These are phyloP conservation scores for Aptenodytes patagonicus DNA, from an alignment of 2,113 vertebrate species.

Conservation along the genomic window DNA sequence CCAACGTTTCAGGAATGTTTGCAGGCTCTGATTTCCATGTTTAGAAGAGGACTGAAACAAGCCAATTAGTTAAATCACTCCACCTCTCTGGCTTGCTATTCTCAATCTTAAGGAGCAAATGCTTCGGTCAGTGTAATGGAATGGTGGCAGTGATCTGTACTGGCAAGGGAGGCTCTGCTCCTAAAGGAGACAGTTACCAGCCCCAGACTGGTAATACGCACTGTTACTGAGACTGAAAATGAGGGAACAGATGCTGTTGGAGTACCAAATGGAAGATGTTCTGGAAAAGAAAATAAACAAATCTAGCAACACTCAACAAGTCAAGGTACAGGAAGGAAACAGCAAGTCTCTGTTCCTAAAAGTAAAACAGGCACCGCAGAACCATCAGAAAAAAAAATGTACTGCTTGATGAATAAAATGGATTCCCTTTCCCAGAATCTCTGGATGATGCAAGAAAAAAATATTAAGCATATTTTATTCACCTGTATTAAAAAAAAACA, in stretches of 20 bases:
- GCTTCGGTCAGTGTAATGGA: neutral
- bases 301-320: neutral
- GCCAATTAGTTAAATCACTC: constrained; percentile 12
- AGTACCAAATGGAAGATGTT: neutral
- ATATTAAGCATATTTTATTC: neutral
- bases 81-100: constrained; percentile 6
- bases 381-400: neutral
- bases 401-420: neutral
- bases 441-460: neutral
- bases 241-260: neutral
- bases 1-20: neutral
- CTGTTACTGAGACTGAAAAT: neutral
- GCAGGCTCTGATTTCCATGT: constrained; percentile 8
- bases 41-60: constrained; percentile 47
- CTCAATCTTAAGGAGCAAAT: neutral
- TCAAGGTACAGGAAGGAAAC: neutral
- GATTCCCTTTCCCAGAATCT: neutral
- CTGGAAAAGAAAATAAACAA: constrained; percentile 4
- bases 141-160: neutral
- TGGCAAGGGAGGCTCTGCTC: neutral
- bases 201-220: neutral
- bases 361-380: neutral
- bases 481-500: neutral
- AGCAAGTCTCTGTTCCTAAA: neutral
- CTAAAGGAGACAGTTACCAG: neutral